Evolutionary conservation across 2,113 vertebrate genomes (phyloP).

Genomic region (Hirundichthys speculiger): DNA sequence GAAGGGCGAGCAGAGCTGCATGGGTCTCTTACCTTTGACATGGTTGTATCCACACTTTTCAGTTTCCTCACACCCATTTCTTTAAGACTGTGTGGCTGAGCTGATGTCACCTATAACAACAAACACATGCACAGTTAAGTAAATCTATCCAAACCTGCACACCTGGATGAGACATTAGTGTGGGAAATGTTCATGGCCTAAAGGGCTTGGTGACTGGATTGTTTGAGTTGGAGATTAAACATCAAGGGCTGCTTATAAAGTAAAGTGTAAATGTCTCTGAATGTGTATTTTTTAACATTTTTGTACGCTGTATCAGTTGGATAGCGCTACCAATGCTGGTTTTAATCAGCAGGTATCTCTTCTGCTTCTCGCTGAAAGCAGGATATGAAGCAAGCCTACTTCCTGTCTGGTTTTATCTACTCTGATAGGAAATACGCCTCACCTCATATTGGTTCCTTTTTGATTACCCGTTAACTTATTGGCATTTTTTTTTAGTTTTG

Average conservation of each 20-base stretch:
- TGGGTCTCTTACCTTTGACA: neutral
- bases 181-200: constrained; percentile 29
- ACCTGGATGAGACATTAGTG: constrained; percentile 26
- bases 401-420: constrained; percentile 51
- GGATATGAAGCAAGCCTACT: constrained; percentile 67
- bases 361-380: constrained; percentile 55
- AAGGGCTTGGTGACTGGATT: constrained; percentile 28
- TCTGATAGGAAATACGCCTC: constrained; percentile 17
- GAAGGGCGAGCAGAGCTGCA: too few relatives aligned
- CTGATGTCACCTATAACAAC: constrained; percentile 8
- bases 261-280: neutral
- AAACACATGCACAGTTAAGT: constrained; percentile 4
- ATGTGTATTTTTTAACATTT: neutral
- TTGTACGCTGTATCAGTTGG: constrained; percentile 3
- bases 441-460: constrained; percentile 40
- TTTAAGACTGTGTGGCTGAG: constrained; percentile 18
- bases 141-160: constrained; percentile 24
- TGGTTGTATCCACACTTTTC: constrained; percentile 37
- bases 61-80: constrained; percentile 34
- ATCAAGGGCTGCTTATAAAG: constrained; percentile 30
- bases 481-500: constrained; percentile 18
- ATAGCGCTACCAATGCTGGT: neutral
- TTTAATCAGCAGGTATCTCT: constrained; percentile 41
- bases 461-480: constrained; percentile 50
- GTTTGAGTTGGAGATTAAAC: constrained; percentile 18